These are phyloP conservation scores for Zaprionus capensis DNA, from an alignment of 1,140 invertebrate species.

Conservation along the genomic window DNA sequence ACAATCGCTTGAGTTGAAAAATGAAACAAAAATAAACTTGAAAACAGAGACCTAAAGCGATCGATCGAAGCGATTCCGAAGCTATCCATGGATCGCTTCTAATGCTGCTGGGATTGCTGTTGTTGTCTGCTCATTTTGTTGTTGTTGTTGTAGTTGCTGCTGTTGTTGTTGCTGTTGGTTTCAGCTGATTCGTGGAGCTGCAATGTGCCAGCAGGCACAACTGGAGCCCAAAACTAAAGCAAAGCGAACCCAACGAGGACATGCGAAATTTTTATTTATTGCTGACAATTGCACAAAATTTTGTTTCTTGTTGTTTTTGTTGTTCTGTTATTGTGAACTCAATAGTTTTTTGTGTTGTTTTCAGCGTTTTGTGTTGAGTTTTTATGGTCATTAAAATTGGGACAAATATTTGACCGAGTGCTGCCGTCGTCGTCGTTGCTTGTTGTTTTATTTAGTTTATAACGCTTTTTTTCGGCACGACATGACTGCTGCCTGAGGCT, in stretches of 20 bases:
- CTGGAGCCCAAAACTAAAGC: slow-evolving; percentile 22
- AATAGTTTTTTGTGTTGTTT: slow-evolving; percentile 18
- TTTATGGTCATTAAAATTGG: slow-evolving; percentile 83
- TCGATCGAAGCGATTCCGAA: slow-evolving; percentile 19
- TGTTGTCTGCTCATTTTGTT: slow-evolving; percentile 9
- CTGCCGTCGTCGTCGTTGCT: slow-evolving; percentile 22
- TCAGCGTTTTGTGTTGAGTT: slow-evolving; percentile 50
- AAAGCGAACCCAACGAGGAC: slow-evolving; percentile 61
- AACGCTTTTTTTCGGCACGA: slow-evolving; percentile 62
- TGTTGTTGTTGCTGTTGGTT: slow-evolving; percentile 28
- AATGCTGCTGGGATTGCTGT: not conserved
- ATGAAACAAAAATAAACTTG: slow-evolving; percentile 69
- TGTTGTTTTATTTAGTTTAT: slow-evolving; percentile 31
- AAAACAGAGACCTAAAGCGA: slow-evolving; percentile 48
- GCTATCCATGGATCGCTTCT: slow-evolving; percentile 35
- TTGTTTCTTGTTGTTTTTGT: slow-evolving; percentile 25
- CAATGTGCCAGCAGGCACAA: slow-evolving; percentile 74
- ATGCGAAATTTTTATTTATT: slow-evolving; percentile 83
- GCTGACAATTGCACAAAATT: slow-evolving; percentile 82
- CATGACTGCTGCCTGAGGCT: slow-evolving; percentile 43
- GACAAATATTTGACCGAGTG: slow-evolving; percentile 77
- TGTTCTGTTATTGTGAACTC: slow-evolving; percentile 33
- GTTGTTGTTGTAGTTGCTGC: not conserved
- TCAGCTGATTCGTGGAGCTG: slow-evolving; percentile 58
- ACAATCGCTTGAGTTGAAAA: slow-evolving; percentile 52